Base-by-base conservation (phyloP, 2,113 vertebrate genomes). In the Leptocoma aspasia region DNA sequence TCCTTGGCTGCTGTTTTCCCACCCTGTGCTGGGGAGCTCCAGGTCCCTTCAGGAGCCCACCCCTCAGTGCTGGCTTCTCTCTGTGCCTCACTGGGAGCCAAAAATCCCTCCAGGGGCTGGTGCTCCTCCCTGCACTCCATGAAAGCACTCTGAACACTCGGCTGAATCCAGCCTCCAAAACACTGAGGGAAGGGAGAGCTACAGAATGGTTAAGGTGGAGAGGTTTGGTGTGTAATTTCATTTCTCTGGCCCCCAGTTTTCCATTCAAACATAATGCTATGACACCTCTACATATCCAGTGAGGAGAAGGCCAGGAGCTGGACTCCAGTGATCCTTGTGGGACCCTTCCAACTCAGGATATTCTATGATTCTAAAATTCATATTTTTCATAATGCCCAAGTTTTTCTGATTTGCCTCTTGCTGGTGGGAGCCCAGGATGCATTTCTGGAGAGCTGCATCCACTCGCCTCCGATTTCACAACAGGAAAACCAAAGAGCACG, bases 181-280 rank as follows among this genome's bases (percentile, higher is more conserved):
- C 1, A 23, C 30, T 41, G 53, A 50, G 65, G 35, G 30, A n/a
- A n/a, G 6, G 35, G 24, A 41, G 65, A 50, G 7, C 35, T 30
- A 11, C 0, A 9, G 23, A 19, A 18, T 4, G 18, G 16, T 39
- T 3, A 8, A 21, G 13, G 41, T 3, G 11, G n/a, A n/a, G 44
- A 69, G 42, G 53, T 59, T 59, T 69, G 53, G 35, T n/a, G 44
- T 19, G 15, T 4, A 3, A 28, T 28, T 70, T 35, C 3, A 11
- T 50, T 59, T 50, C 30, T n/a, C 65, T 50, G 24, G 19, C 44
- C 44, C 53, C 2, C 19, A 41, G 30, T 18, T 59, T n/a, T 23
- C 35, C 65, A 28, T 15, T 60, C 54, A 28, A n/a, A 33, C 30
- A 28, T 0, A 42, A 23, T 82, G 24, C 64, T 23, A 14, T 8